These are phyloP conservation scores for Mycogona germanica DNA, from an alignment of 2,888 invertebrate species.

Conservation along the genomic window DNA sequence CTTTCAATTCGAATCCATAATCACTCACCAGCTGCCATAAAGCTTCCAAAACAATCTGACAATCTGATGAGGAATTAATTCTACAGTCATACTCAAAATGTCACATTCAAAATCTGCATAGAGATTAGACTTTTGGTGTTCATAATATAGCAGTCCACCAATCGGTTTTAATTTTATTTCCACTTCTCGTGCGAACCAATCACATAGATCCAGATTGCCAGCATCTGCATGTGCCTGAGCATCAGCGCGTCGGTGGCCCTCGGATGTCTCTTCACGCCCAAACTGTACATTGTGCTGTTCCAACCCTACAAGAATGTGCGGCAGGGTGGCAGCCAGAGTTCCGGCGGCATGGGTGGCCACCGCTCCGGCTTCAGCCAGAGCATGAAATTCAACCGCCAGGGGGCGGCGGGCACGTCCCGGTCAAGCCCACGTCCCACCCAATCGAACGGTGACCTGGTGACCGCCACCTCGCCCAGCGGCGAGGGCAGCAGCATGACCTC, in stretches of 20 bases:
- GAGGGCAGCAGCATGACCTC: constrained; percentile 31
- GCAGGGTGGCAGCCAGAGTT: constrained; percentile 36
- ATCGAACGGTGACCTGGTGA: constrained; percentile 31
- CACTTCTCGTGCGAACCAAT: no score
- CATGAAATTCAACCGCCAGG: constrained; percentile 33
- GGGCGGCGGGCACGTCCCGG: constrained; percentile 25
- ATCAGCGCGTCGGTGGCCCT: constrained; percentile 62
- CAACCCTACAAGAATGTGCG: constrained; percentile 68
- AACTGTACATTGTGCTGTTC: constrained; percentile 61
- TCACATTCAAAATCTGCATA: no score
- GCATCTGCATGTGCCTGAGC: constrained; percentile 62
- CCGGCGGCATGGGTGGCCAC: constrained; percentile 16
- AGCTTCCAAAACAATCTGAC: no score
- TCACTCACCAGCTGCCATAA: no score
- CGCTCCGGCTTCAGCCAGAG: constrained; percentile 21
- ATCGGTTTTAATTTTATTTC: neutral
- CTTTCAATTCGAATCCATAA: no score
- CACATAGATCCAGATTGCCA: constrained; percentile 58
- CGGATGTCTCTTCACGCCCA: constrained; percentile 59
- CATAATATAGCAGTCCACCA: no score
- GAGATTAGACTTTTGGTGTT: no score
- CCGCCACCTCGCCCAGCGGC: constrained; percentile 31
- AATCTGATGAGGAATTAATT: no score
- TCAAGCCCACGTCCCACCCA: constrained; percentile 23
- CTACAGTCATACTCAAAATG: no score